Evolutionary conservation across 2,888 invertebrate genomes (phyloP).

Genomic region (Zelleria hepariella): DNA sequence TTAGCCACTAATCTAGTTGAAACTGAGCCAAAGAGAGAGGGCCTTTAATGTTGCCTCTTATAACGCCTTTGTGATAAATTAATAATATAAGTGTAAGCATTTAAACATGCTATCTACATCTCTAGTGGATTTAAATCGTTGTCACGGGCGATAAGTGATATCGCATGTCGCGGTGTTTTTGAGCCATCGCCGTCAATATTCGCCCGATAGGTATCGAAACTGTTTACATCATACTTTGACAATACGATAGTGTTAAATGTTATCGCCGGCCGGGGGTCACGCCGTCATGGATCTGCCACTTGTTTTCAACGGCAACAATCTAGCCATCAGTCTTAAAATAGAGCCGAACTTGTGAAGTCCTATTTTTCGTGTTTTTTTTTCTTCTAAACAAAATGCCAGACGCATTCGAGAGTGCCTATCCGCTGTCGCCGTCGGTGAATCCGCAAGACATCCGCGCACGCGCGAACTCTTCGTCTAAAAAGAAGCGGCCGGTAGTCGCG

Average conservation of each 20-base stretch:
- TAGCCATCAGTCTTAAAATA: not conserved
- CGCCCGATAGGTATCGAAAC: not conserved
- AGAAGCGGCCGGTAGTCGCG: conserved; percentile 47
- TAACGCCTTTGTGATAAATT: not conserved
- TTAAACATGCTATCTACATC: not conserved
- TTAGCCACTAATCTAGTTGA: not conserved
- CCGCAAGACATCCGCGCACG: conserved; percentile 71
- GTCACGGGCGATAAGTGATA: not conserved
- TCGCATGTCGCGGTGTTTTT: not conserved
- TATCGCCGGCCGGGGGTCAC: conserved; percentile 28
- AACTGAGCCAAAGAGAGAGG: not conserved
- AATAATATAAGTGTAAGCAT: not conserved
- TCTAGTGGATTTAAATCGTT: not conserved
- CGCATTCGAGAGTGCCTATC: conserved; percentile 62
- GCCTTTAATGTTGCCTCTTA: not conserved
- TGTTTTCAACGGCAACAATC: not conserved
- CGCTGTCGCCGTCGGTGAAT: conserved; percentile 58
- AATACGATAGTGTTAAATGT: conserved; percentile 35
- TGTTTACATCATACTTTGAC: conserved; percentile 42
- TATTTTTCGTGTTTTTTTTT: conserved; percentile 5
- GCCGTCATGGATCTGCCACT: not conserved
- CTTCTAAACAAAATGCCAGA: conserved; percentile 64
- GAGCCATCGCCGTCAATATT: not conserved
- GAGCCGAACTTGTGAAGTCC: not conserved
- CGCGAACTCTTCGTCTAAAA: conserved; percentile 66